phyloP scores from a whole-genome alignment of 1,140 invertebrate genomes.

The Doryteuthis pealeii region DNA sequence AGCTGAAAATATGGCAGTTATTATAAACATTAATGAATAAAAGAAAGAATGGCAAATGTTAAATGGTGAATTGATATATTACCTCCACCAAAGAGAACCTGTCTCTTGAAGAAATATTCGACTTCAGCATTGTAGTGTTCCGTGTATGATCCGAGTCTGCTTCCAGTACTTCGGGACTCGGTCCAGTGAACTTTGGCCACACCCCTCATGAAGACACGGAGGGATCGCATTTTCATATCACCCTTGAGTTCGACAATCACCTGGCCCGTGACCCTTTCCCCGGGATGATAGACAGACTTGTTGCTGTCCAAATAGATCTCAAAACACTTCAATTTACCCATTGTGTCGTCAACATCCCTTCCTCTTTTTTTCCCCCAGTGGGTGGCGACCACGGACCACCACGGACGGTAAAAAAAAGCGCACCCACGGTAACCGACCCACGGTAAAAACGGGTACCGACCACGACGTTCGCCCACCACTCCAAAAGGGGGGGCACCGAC shows the following conservation, averaged over 20 bases:
- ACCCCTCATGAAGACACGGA: slow-evolving; percentile 62
- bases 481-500: no score
- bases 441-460: no score
- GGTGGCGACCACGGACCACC: no score
- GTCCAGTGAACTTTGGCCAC: slow-evolving; percentile 64
- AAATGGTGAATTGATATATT: slow-evolving; percentile 17
- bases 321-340: slow-evolving; percentile 63
- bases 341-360: slow-evolving; percentile 32
- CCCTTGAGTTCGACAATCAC: slow-evolving; percentile 62
- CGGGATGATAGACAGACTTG: slow-evolving; percentile 62
- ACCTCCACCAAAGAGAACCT: slow-evolving; percentile 62
- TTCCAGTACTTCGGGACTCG: slow-evolving; percentile 62
- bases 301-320: slow-evolving; percentile 60
- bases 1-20: no score
- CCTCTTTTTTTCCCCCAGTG: slow-evolving; percentile 9
- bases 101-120: slow-evolving; percentile 63
- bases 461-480: no score
- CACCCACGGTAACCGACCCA: no score
- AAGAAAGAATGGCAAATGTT: no score
- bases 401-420: no score
- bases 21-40: background rate
- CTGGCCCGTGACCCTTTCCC: slow-evolving; percentile 59
- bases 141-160: slow-evolving; percentile 62
- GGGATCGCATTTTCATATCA: slow-evolving; percentile 61
- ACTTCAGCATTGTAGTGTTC: slow-evolving; percentile 64